A percentile compares a stretch with the other conserved stretches of the same genome.
These are phyloP conservation scores for Catotricha subobsoleta DNA, from an alignment of 2,888 invertebrate species.

Conservation along the genomic window DNA sequence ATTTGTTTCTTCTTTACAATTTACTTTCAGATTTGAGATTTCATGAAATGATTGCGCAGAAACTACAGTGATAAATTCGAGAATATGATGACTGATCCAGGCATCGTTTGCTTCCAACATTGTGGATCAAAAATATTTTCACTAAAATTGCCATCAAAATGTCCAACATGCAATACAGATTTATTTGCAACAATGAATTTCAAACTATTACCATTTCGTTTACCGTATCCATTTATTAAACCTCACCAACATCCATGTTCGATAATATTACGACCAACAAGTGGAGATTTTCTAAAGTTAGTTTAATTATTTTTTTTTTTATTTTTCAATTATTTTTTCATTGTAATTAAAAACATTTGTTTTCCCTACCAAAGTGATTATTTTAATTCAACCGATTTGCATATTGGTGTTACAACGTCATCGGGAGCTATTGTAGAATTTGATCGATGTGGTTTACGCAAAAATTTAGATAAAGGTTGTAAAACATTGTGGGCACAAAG, in stretches of 20 bases:
- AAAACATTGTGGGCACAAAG: conserved; percentile 51
- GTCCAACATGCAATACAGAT: conserved; percentile 58
- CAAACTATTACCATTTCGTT: conserved; percentile 60
- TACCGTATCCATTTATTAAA: conserved; percentile 74
- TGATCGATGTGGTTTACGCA: conserved; percentile 55
- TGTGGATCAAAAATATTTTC: conserved; percentile 71
- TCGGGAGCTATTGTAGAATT: conserved; percentile 65
- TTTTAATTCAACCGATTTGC: conserved; percentile 64
- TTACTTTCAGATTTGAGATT: too few relatives aligned
- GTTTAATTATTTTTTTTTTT: conserved; percentile 18
- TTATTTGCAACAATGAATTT: conserved; percentile 32
- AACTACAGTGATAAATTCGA: too few relatives aligned
- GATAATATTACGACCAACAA: conserved; percentile 72
- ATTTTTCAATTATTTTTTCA: neutral
- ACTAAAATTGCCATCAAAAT: conserved; percentile 53
- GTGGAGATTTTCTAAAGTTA: conserved; percentile 74
- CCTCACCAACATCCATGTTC: conserved; percentile 65
- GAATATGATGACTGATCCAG: too few relatives aligned
- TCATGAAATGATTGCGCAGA: too few relatives aligned
- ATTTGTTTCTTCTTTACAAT: too few relatives aligned
- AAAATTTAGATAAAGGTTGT: conserved; percentile 32
- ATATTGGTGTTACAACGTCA: conserved; percentile 79
- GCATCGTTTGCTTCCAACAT: conserved; percentile 81
- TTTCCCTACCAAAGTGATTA: conserved; percentile 43
- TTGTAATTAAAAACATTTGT: neutral